Evolutionary conservation across 1,140 invertebrate genomes (phyloP).

Genomic region (Procambarus virginalis): DNA sequence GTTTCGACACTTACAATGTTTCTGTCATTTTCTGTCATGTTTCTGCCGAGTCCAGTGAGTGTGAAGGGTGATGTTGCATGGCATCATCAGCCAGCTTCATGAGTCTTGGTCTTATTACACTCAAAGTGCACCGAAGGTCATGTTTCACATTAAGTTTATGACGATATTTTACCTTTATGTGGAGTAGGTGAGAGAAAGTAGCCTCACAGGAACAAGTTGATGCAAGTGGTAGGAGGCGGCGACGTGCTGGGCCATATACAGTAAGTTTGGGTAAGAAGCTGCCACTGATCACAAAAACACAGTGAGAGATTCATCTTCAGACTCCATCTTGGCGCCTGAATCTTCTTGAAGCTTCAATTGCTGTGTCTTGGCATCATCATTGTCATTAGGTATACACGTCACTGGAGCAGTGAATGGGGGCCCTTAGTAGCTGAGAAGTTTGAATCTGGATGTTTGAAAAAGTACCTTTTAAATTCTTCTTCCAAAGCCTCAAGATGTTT

Average conservation of each 20-base stretch:
- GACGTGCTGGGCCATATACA: conserved; percentile 1
- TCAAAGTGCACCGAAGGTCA: conserved; percentile 15
- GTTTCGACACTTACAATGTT: too few relatives aligned
- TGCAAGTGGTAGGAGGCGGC: conserved; percentile 38
- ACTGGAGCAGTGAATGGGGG: not conserved
- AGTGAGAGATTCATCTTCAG: conserved; percentile 3
- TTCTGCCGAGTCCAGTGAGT: too few relatives aligned
- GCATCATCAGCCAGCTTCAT: conserved; percentile 34
- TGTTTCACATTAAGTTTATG: conserved; percentile 11
- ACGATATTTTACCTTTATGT: conserved; percentile 19
- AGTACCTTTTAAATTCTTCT: conserved; percentile 42
- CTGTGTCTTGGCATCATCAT: conserved; percentile 22
- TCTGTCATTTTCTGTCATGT: too few relatives aligned
- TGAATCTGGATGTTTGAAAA: not conserved
- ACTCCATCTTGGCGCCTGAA: not conserved
- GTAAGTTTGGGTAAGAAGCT: conserved; percentile 35
- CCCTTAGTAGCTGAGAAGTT: conserved; percentile 18
- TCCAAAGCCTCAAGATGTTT: conserved; percentile 24
- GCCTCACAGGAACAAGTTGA: conserved; percentile 37
- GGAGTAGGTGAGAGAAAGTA: conserved; percentile 30
- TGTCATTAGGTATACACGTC: conserved; percentile 19
- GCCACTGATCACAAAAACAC: conserved; percentile 44
- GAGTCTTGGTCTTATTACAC: conserved; percentile 32
- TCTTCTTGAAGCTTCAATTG: not conserved
- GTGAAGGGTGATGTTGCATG: too few relatives aligned